These are phyloP conservation scores for Hirundichthys speculiger DNA, from an alignment of 2,113 vertebrate species.

Conservation along the genomic window DNA sequence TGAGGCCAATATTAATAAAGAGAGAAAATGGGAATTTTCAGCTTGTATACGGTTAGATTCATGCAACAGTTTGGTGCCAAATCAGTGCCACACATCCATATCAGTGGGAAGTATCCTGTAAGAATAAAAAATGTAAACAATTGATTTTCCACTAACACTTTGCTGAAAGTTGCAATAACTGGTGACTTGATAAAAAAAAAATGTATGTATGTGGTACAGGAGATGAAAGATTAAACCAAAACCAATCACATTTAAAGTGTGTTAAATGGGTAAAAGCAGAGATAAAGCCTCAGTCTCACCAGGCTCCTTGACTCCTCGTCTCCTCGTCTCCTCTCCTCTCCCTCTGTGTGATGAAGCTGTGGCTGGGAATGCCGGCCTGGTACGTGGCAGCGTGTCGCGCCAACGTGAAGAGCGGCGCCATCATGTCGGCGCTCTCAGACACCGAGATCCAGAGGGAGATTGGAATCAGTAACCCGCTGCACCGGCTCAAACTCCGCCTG, in stretches of 20 bases:
- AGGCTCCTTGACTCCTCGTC: too few species aligned
- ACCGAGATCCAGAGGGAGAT: conserved; percentile 99
- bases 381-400: conserved; percentile 97
- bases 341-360: conserved; percentile 81
- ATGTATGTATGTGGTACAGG: not conserved
- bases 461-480: conserved; percentile 97
- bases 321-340: not conserved
- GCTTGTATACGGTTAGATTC: too few species aligned
- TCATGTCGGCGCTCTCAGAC: conserved; percentile 97
- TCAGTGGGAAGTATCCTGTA: too few species aligned
- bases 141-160: too few species aligned
- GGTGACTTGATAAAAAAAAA: not conserved
- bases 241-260: too few species aligned
- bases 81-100: too few species aligned
- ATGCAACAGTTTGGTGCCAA: too few species aligned
- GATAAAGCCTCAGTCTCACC: too few species aligned
- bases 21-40: too few species aligned
- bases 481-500: conserved; percentile 93
- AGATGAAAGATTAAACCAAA: not conserved
- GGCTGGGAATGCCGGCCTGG: conserved; percentile 99
- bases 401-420: conserved; percentile 98
- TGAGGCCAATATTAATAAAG: too few species aligned
- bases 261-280: too few species aligned
- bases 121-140: too few species aligned
- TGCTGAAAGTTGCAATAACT: not conserved